Evolutionary conservation across 2,888 invertebrate species (phyloP).

Genomic region (Epistrophe grossulariae): DNA sequence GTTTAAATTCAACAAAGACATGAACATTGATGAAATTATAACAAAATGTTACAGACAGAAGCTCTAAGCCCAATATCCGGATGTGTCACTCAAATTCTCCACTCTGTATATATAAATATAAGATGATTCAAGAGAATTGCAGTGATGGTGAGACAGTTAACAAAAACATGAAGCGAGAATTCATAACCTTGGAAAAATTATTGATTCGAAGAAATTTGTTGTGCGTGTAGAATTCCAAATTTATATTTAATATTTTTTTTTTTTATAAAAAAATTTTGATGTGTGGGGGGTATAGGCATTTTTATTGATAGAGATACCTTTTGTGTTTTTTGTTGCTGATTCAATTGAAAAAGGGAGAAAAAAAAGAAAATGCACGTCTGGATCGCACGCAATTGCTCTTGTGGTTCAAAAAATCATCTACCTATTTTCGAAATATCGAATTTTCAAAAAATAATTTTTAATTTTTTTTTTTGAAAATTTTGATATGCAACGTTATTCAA

Average conservation of each 20-base stretch:
- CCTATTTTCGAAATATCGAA: no score
- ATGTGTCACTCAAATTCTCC: constrained; percentile 10
- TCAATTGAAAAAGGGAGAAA: background rate
- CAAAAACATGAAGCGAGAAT: background rate
- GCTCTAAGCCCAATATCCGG: constrained; percentile 16
- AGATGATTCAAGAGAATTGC: background rate
- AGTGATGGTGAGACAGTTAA: background rate
- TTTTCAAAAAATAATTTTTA: no score
- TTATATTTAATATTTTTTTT: background rate
- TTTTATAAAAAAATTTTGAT: background rate
- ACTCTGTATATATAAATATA: background rate
- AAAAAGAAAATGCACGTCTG: no score
- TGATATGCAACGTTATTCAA: no score
- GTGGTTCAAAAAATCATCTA: no score
- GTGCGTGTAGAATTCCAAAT: constrained; percentile 33
- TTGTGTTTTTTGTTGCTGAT: background rate
- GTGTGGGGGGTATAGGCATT: background rate
- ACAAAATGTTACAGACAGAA: background rate
- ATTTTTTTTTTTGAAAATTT: no score
- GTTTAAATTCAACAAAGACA: background rate
- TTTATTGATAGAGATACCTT: constrained; percentile 16
- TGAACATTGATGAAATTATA: constrained; percentile 14
- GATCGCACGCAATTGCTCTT: no score
- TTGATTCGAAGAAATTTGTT: constrained; percentile 14
- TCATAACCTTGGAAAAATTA: background rate